Conservation (phyloP, 2,113 vertebrate genomes). For the Tychaedon coryphoeus region DNA sequence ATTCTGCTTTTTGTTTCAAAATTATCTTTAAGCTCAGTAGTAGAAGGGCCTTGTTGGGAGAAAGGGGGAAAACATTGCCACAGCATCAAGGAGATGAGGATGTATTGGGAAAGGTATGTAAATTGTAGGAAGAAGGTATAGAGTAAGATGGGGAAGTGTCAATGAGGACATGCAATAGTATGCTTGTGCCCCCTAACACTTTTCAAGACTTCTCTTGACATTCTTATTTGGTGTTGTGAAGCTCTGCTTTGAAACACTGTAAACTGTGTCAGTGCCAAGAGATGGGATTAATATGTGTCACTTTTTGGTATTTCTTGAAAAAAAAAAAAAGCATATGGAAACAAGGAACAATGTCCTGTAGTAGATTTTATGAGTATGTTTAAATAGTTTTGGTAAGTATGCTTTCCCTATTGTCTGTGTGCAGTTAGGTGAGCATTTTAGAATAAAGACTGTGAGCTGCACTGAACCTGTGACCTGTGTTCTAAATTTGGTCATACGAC, state of each 20-base stretch:
- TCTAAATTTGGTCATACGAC: not conserved
- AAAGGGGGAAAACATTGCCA: not conserved
- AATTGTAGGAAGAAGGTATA: not conserved
- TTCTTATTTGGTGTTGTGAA: not conserved
- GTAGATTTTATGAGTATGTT: not conserved
- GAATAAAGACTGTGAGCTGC: not conserved
- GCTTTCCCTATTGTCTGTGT: not conserved
- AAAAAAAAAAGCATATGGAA: not conserved
- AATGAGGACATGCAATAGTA: not conserved
- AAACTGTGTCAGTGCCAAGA: not conserved
- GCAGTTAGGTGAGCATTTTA: not conserved
- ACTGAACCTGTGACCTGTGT: not conserved
- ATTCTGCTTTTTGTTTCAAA: not conserved
- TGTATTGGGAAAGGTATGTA: not conserved
- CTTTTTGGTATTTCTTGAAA: not conserved
- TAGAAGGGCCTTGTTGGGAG: not conserved
- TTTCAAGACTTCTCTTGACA: not conserved
- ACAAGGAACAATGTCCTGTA: not conserved
- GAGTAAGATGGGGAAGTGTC: not conserved
- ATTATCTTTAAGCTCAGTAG: not conserved
- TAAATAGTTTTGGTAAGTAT: not conserved
- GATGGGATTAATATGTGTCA: not conserved
- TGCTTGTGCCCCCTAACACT: not conserved
- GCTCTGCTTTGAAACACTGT: not conserved
- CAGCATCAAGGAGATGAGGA: not conserved